phyloP scores from a whole-genome alignment of 2,797 vertebrate genomes.

The Sandelia bainsii region DNA sequence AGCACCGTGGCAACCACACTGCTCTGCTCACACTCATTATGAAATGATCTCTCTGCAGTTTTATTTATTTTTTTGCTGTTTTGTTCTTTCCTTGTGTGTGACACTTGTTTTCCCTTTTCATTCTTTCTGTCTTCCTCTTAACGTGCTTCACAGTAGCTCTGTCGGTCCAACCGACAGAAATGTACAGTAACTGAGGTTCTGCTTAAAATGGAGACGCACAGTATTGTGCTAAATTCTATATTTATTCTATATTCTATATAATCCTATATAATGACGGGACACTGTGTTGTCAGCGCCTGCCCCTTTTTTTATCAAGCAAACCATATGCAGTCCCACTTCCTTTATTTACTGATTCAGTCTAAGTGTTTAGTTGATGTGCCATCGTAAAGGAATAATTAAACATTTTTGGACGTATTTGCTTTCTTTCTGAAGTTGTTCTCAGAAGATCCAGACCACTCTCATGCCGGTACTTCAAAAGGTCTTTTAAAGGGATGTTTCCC shows the following conservation, averaged over 20 bases:
- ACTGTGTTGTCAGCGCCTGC: background rate
- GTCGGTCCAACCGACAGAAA: background rate
- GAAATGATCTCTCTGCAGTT: constrained; percentile 20
- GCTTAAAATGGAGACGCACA: constrained; percentile 14
- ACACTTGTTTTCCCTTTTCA: background rate
- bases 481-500: too few species aligned
- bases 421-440: too few species aligned
- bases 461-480: too few species aligned
- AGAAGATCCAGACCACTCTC: too few species aligned
- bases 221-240: background rate
- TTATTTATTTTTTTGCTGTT: background rate
- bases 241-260: too few species aligned
- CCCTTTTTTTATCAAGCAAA: too few species aligned
- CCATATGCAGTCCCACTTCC: too few species aligned
- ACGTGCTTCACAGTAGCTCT: constrained; percentile 8
- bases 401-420: background rate
- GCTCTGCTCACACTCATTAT: constrained; percentile 13
- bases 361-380: too few species aligned
- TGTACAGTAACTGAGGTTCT: constrained; percentile 8
- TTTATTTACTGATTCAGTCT: too few species aligned
- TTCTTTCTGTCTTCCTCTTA: background rate
- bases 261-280: background rate
- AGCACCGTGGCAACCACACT: constrained; percentile 24
- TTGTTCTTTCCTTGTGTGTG: background rate
- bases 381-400: background rate